Conservation (phyloP, 2,888 invertebrate genomes). For the Tanytarsus gracilentus region DNA sequence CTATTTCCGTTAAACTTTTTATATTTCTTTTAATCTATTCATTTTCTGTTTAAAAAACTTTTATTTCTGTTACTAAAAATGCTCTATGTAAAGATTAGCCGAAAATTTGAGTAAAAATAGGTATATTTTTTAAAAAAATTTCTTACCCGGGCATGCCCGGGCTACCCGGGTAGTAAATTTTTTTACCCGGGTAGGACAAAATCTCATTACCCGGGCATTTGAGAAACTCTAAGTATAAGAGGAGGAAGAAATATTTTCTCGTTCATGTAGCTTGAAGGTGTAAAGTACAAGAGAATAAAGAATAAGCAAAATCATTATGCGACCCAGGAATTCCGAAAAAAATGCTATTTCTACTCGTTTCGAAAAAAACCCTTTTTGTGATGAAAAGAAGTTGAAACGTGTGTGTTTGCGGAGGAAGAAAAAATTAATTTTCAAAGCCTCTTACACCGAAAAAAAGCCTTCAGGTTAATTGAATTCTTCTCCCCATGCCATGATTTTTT, state of each 20-base stretch:
- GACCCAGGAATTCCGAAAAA: conserved; percentile 13
- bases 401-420: background rate
- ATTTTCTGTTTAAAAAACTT: too few species aligned
- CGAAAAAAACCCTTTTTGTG: background rate
- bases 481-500: background rate
- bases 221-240: background rate
- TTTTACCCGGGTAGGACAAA: too few species aligned
- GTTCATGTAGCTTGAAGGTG: background rate
- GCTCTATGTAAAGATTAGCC: too few species aligned
- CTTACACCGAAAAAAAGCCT: conserved; percentile 15
- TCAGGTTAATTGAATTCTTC: conserved; percentile 18
- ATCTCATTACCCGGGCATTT: too few species aligned
- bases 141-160: too few species aligned
- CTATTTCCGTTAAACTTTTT: too few species aligned
- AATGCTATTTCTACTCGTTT: background rate
- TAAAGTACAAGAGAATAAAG: conserved; percentile 6
- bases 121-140: too few species aligned
- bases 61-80: too few species aligned
- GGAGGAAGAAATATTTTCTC: background rate
- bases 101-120: too few species aligned
- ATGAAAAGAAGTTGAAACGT: background rate
- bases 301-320: conserved; percentile 7
- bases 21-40: too few species aligned
- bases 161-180: too few species aligned
- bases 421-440: conserved; percentile 7